A percentile compares a stretch with the other conserved stretches of the same genome.
Evolutionary conservation across 2,888 invertebrate genomes (phyloP).

Genomic region (Rambutsinella grinnellia): DNA sequence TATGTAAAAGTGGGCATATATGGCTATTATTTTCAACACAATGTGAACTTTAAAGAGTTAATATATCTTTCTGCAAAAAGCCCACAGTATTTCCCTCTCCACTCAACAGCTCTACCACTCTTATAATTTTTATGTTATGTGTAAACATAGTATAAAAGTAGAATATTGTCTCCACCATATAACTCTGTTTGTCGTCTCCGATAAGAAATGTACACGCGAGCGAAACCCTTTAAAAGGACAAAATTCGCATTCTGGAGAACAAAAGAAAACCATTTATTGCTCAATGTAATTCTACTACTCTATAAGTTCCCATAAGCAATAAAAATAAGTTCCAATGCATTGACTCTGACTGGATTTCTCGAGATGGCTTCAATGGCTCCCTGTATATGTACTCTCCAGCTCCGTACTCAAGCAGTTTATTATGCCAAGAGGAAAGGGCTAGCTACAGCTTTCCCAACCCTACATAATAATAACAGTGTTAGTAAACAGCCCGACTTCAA

Average conservation of each 20-base stretch:
- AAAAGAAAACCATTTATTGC: slow-evolving; percentile 40
- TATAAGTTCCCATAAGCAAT: slow-evolving; percentile 40
- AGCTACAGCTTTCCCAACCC: no score
- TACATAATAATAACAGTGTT: slow-evolving; percentile 15
- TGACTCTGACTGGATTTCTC: slow-evolving; percentile 52
- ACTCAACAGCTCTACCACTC: background rate
- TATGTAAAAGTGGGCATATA: no score
- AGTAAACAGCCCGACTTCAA: background rate
- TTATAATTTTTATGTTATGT: slow-evolving; percentile 11
- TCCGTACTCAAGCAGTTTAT: no score
- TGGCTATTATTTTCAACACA: no score
- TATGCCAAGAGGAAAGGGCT: no score
- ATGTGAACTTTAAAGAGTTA: no score
- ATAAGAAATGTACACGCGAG: background rate
- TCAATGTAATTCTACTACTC: slow-evolving; percentile 18
- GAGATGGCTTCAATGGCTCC: slow-evolving; percentile 22
- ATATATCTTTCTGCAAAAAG: no score
- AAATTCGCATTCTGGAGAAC: slow-evolving; percentile 30
- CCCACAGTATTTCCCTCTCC: no score
- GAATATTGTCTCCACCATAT: background rate
- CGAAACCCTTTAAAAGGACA: slow-evolving; percentile 19
- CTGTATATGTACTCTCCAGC: background rate
- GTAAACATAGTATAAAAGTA: background rate
- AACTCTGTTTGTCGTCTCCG: background rate
- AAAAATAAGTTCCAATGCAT: slow-evolving; percentile 63